Conservation (phyloP, 1,140 invertebrate species). For the Aplysia californica region DNA sequence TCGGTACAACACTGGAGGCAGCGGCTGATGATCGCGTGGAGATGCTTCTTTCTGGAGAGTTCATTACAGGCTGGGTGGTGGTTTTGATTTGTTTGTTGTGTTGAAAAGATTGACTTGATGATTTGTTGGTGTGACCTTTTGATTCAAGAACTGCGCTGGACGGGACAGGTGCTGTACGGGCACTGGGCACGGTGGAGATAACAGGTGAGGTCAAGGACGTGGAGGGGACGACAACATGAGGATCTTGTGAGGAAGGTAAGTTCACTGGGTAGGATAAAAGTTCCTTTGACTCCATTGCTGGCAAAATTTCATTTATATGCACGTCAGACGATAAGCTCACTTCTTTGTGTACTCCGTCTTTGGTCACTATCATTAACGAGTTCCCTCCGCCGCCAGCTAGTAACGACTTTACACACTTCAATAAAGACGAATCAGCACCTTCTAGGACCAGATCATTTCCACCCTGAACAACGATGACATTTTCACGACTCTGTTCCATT, state of each 20-base stretch:
- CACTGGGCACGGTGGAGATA: not conserved
- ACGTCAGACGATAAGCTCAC: not conserved
- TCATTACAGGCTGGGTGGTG: no score
- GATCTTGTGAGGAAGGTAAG: not conserved
- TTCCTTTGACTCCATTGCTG: not conserved
- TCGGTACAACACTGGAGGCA: not conserved
- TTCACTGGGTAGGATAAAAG: not conserved
- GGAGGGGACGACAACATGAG: not conserved
- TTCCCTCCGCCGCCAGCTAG: not conserved
- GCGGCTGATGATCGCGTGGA: not conserved
- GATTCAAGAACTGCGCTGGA: no score
- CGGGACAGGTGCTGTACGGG: no score
- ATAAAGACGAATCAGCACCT: not conserved
- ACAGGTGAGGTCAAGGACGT: not conserved
- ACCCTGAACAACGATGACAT: conserved; percentile 15
- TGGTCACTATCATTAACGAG: not conserved
- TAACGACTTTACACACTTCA: conserved; percentile 16
- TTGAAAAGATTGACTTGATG: no score
- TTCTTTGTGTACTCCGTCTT: not conserved
- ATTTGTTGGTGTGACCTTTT: no score
- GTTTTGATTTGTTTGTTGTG: no score
- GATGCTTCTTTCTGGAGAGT: no score
- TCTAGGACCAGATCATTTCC: not conserved
- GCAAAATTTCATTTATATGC: conserved; percentile 6
- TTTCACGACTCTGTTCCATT: not conserved